phyloP scores from a whole-genome alignment of 2,113 vertebrate species.

The Polyodon spathula region DNA sequence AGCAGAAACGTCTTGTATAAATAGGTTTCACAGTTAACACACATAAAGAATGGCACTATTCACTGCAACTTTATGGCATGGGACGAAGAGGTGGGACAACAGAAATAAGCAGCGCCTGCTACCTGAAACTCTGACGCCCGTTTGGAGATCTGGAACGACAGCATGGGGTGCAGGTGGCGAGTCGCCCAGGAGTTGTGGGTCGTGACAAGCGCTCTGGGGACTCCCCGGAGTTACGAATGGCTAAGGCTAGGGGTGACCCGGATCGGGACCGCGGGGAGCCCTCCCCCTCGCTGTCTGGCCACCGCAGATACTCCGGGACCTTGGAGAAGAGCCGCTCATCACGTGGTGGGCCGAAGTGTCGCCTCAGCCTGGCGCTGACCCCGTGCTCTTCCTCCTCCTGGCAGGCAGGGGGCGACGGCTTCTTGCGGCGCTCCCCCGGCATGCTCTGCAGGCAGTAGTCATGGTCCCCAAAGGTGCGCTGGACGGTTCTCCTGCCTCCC shows the following conservation, averaged over 20 bases:
- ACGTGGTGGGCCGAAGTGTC: slow-evolving; percentile 12
- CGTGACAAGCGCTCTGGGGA: slow-evolving; percentile 37
- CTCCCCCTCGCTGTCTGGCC: slow-evolving; percentile 21
- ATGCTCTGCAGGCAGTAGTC: slow-evolving; percentile 82
- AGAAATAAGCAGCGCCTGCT: slow-evolving; percentile 10
- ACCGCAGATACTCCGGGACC: slow-evolving; percentile 10
- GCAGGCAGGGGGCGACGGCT: slow-evolving; percentile 31
- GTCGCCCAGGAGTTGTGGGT: slow-evolving; percentile 38
- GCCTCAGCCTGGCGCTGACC: slow-evolving; percentile 24
- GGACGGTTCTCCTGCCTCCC: slow-evolving; percentile 56
- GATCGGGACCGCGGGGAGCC: neutral
- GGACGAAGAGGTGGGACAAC: too few species aligned
- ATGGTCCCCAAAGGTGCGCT: slow-evolving; percentile 81
- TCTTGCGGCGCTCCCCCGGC: slow-evolving; percentile 50
- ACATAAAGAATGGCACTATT: too few species aligned
- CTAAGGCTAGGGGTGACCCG: slow-evolving; percentile 29
- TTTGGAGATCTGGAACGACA: slow-evolving; percentile 68
- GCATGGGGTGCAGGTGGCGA: slow-evolving; percentile 40
- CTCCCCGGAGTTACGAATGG: slow-evolving; percentile 37
- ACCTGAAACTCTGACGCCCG: slow-evolving; percentile 75
- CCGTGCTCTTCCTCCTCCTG: too few species aligned
- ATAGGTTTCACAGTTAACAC: too few species aligned
- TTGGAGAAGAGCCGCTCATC: slow-evolving; percentile 3
- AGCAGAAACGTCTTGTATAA: too few species aligned
- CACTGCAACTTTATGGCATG: too few species aligned